Base-by-base conservation (phyloP, 2,113 vertebrate species). In the Mustela nigripes region DNA sequence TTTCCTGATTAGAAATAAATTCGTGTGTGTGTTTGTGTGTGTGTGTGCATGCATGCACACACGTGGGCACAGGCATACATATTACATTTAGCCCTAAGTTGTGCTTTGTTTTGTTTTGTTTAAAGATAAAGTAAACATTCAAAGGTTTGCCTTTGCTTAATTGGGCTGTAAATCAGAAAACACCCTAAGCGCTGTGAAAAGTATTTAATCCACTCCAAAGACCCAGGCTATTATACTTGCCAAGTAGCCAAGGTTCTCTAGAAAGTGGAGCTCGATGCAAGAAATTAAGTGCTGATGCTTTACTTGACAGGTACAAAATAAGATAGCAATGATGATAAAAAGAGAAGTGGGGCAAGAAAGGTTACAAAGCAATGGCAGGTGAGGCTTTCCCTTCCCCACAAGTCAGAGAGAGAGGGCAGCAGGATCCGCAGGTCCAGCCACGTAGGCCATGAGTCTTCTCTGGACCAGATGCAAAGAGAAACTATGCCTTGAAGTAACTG, bases 1-100 rank as follows among this genome's bases (percentile, higher is more conserved):
- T 24, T 83, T 89, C 36, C 83, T 79, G n/a, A 86, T 85, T 89
- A 85, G 56, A 97, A 95, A 83, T n/a, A 58, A 84, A 97, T 65
- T 78, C 33, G 53, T 83, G 50, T 89, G 26, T 36, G 15, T 16
- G 48, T 22, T 16, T 36, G 53, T 58, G 53, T 15, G 50, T 89
- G 26, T 36, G 15, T 11, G 48, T 5, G 12, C 63, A 31, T 1
- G 14, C 65, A 67, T 6, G 14, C 62, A 28, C 62, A 63, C 11
- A 31, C 1, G 16, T 8, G 15, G 63, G 28, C 65, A 67, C 7
- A 36, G 33, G 12, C 31, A 33, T 16, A 14, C 12, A 14, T 26
- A 67, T 33, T 67, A 67, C 63, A 67, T 33, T 67, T 67, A 92
- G 21, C 8, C 33, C 21, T 94, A 60, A 18, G 12, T 36, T 69